These are phyloP conservation scores for western clawed frog (Xenopus tropicalis) DNA, from an alignment of 2,113 vertebrate species.

Conservation along the genomic window UCB_Xtro_10.0 CM004452.2:14904001-14904500, in stretches of 20 bases:
- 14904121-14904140: slow-evolving; percentile 4
- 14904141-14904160: slow-evolving; percentile 13
- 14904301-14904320: slow-evolving; percentile 20
- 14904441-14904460: slow-evolving; percentile 26
- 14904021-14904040: no score
- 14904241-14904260: slow-evolving; percentile 48
- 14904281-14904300: slow-evolving; percentile 38
- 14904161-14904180: slow-evolving; percentile 47
- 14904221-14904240: slow-evolving; percentile 42
- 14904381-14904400: slow-evolving; percentile 45
- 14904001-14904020: no score
- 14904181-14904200: slow-evolving; percentile 12
- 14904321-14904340: slow-evolving; percentile 28
- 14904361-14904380: slow-evolving; percentile 18
- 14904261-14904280: slow-evolving; percentile 33
- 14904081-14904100: no score
- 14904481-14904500: slow-evolving; percentile 22
- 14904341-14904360: slow-evolving; percentile 33
- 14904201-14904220: slow-evolving; percentile 41
- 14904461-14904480: slow-evolving; percentile 26
- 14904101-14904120: neutral
- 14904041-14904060: no score
- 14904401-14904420: slow-evolving; percentile 36
- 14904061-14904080: no score
- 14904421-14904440: slow-evolving; percentile 21